These are phyloP conservation scores for Dichetophora obliterata DNA, from an alignment of 2,888 invertebrate genomes.

Conservation along the genomic window DNA sequence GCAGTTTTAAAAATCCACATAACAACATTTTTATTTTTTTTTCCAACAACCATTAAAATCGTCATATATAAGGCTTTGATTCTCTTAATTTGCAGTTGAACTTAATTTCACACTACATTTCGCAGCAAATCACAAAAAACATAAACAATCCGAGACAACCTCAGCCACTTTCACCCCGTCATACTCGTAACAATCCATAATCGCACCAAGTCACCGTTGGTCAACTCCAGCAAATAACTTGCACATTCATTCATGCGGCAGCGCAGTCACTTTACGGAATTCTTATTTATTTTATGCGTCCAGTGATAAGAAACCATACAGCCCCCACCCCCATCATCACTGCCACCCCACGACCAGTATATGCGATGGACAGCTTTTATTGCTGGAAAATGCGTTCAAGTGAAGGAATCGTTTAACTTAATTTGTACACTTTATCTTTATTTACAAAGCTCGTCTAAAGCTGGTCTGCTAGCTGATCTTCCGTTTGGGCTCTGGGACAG, in stretches of 20 bases:
- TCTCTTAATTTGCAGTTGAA: slow-evolving; percentile 3
- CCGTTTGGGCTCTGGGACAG: not conserved
- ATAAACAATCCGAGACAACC: not conserved
- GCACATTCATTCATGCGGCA: not conserved
- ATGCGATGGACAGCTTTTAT: not conserved
- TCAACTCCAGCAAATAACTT: not conserved
- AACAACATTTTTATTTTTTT: too few relatives aligned
- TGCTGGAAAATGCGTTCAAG: slow-evolving; percentile 14
- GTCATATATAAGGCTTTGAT: too few relatives aligned
- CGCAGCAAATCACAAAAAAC: slow-evolving; percentile 19
- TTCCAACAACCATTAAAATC: too few relatives aligned
- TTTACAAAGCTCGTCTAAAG: slow-evolving; percentile 2
- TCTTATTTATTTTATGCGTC: slow-evolving; percentile 19
- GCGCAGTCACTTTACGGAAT: slow-evolving; percentile 11
- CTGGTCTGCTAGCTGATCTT: not conserved
- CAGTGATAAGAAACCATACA: slow-evolving; percentile 5
- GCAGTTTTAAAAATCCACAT: too few relatives aligned
- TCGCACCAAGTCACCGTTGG: not conserved
- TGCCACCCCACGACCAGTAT: not conserved
- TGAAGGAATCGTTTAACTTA: slow-evolving; percentile 31
- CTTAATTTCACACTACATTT: slow-evolving; percentile 38
- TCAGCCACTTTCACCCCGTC: not conserved
- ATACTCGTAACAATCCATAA: not conserved
- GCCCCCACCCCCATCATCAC: not conserved
- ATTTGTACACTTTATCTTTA: slow-evolving; percentile 33